Conservation (phyloP, 2,888 invertebrate genomes). For the Galerucella calmariensis region DNA sequence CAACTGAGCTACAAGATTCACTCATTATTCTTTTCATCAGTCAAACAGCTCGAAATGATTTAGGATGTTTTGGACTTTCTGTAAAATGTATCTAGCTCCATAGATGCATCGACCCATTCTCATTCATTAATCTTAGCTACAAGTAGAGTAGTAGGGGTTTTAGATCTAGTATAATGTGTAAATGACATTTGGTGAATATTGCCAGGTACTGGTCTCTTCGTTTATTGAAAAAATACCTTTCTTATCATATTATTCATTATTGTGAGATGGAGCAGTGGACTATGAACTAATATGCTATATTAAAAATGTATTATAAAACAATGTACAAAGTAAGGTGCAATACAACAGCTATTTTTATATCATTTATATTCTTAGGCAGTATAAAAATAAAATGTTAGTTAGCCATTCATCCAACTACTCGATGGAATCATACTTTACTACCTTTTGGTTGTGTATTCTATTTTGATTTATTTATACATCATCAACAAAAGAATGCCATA, state of each 20-base stretch:
- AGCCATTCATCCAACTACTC: background rate
- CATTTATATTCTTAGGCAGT: background rate
- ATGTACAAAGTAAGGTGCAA: constrained; percentile 11
- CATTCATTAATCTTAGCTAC: constrained; percentile 61
- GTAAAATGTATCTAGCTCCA: constrained; percentile 42
- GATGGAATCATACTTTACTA: background rate
- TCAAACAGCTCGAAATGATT: background rate
- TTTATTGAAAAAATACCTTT: background rate
- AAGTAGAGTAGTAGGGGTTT: constrained; percentile 55
- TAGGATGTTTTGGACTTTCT: constrained; percentile 8
- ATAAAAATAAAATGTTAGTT: background rate
- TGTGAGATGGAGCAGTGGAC: constrained; percentile 9
- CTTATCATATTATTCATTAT: background rate
- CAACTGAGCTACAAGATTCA: too few relatives aligned
- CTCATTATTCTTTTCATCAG: too few relatives aligned
- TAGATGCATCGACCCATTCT: constrained; percentile 44
- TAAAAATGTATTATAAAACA: background rate
- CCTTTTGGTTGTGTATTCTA: background rate
- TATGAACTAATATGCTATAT: background rate
- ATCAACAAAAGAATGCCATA: too few relatives aligned
- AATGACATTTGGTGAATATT: constrained; percentile 52
- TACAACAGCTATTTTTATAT: constrained; percentile 1
- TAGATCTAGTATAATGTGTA: constrained; percentile 57
- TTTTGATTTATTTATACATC: background rate
- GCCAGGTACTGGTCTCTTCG: constrained; percentile 49